phyloP scores from a whole-genome alignment of 2,113 vertebrate genomes.

The Lamprotornis superbus region DNA sequence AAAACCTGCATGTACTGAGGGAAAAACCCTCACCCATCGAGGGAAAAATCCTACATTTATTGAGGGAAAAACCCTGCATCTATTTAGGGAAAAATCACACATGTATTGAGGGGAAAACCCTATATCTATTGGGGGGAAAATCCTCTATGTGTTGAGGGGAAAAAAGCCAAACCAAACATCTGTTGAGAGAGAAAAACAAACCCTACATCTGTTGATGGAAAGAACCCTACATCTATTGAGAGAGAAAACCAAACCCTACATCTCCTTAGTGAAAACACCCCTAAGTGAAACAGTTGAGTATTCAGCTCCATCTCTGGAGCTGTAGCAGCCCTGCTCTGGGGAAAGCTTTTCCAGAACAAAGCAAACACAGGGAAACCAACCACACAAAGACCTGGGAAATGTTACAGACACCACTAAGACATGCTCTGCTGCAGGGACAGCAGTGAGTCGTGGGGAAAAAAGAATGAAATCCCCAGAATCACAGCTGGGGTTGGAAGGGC shows the following conservation, averaged over 20 bases:
- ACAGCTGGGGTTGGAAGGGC: too few species aligned
- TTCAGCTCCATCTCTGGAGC: not conserved
- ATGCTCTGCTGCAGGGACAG: not conserved
- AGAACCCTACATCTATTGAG: not conserved
- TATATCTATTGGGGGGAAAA: not conserved
- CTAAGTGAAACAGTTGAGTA: not conserved
- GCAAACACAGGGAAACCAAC: not conserved
- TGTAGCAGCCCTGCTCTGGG: not conserved
- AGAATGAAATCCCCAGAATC: not conserved
- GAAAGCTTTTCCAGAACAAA: not conserved
- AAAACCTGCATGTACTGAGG: not conserved
- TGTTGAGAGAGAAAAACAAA: not conserved
- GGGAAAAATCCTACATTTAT: not conserved
- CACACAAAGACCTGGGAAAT: not conserved
- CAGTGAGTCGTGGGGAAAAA: not conserved
- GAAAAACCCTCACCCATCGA: not conserved
- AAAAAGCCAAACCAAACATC: not conserved
- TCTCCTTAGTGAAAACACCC: not conserved
- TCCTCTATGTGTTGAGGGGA: not conserved
- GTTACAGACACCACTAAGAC: not conserved
- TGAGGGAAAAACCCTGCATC: too few species aligned
- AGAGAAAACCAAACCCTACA: not conserved
- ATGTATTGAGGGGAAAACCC: not conserved
- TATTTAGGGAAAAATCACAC: not conserved
- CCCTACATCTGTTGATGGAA: too few species aligned